phyloP scores from a whole-genome alignment of 2,888 invertebrate species.

The Leucozona laternaria region DNA sequence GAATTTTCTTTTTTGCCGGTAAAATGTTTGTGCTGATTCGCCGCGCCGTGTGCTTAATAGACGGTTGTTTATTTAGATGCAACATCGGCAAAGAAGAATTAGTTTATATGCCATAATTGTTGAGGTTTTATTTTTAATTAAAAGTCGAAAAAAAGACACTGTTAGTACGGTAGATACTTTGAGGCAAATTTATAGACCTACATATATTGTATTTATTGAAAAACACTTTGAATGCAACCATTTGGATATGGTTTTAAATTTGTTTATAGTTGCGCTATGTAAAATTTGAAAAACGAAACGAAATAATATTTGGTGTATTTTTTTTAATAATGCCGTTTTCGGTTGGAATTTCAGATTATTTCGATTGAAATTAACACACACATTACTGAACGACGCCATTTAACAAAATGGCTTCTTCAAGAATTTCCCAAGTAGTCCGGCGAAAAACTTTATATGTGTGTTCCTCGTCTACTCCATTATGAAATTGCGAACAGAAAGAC shows the following conservation, averaged over 20 bases:
- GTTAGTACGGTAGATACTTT: neutral
- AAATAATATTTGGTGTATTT: too few species aligned
- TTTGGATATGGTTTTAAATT: neutral
- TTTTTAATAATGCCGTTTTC: too few species aligned
- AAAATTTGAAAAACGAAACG: too few species aligned
- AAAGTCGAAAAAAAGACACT: constrained; percentile 8
- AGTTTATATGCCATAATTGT: constrained; percentile 3
- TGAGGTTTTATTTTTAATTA: constrained; percentile 23
- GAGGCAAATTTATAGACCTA: neutral
- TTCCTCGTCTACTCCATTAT: too few species aligned
- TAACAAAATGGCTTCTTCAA: too few species aligned
- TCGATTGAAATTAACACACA: too few species aligned
- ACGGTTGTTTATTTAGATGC: constrained; percentile 17
- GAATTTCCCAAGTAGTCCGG: too few species aligned
- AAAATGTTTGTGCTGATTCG: neutral
- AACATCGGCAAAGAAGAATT: neutral
- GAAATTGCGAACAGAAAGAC: too few species aligned
- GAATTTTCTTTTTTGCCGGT: constrained; percentile 22
- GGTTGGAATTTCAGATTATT: too few species aligned
- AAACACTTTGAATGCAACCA: neutral
- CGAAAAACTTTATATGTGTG: too few species aligned
- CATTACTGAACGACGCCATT: too few species aligned
- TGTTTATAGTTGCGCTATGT: neutral
- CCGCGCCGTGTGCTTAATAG: neutral
- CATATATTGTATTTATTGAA: neutral